Percentiles rank a stretch among this genome's conserved stretches.
These are phyloP conservation scores for Tolypeutes matacus DNA, from an alignment of 2,797 vertebrate genomes.

Conservation along the genomic window DNA sequence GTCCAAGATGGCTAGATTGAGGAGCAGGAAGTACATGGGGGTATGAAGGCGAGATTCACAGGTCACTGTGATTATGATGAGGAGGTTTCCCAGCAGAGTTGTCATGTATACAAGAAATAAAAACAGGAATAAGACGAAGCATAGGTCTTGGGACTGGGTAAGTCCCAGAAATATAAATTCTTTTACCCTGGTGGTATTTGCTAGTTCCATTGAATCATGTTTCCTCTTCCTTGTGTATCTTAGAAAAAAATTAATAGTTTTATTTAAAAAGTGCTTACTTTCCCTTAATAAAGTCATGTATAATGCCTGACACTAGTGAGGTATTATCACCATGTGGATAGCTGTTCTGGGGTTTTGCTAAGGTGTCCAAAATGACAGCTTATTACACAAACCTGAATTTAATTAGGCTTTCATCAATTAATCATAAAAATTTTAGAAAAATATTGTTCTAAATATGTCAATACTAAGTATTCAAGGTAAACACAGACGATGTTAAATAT, in stretches of 20 bases:
- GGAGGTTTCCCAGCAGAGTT: constrained; percentile 73
- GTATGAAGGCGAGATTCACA: too few relatives aligned
- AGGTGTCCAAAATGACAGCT: background rate
- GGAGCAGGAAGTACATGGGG: too few relatives aligned
- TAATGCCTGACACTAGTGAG: background rate
- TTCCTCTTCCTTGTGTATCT: background rate
- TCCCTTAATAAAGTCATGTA: background rate
- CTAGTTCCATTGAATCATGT: constrained; percentile 56
- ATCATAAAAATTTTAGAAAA: background rate
- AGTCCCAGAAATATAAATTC: constrained; percentile 80
- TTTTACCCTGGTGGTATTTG: constrained; percentile 60
- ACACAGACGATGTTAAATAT: background rate
- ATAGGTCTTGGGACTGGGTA: constrained; percentile 62
- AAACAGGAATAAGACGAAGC: constrained; percentile 71
- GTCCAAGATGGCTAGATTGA: too few relatives aligned
- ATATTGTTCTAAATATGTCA: background rate
- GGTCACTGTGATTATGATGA: constrained; percentile 19
- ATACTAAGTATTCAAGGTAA: background rate
- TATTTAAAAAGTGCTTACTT: background rate
- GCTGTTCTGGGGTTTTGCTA: background rate
- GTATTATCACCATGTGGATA: background rate
- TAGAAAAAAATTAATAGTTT: background rate
- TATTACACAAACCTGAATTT: background rate
- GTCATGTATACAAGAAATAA: constrained; percentile 63
- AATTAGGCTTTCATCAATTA: background rate